Conservation (phyloP, 2,888 invertebrate species). For the Orgyia antiqua region DNA sequence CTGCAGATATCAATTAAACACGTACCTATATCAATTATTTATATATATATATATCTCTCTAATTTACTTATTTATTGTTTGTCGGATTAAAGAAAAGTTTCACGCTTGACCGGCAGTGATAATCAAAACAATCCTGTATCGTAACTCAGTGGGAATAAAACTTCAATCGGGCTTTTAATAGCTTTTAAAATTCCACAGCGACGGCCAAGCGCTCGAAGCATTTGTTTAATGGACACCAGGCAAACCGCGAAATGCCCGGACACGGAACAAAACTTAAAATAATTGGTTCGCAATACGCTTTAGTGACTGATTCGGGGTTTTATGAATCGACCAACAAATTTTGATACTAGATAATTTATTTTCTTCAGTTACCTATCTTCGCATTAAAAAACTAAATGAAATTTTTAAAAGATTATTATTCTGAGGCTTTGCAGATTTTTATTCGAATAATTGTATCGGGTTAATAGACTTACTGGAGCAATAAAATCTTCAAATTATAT, state of each 20-base stretch:
- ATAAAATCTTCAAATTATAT: no score
- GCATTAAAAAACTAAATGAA: no score
- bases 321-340: constrained; percentile 9
- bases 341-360: constrained; percentile 58
- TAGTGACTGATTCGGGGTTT: constrained; percentile 32
- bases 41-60: no score
- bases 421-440: no score
- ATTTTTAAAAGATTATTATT: no score
- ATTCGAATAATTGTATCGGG: no score
- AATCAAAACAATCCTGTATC: constrained; percentile 19
- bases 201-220: constrained; percentile 40
- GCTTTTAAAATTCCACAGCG: constrained; percentile 47
- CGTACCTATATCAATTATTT: no score
- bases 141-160: constrained; percentile 38
- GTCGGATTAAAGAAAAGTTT: no score
- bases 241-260: constrained; percentile 67
- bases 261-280: constrained; percentile 77
- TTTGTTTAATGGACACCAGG: constrained; percentile 61
- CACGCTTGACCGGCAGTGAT: constrained; percentile 13
- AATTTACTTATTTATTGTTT: no score
- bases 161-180: constrained; percentile 43
- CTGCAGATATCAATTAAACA: no score
- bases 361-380: no score
- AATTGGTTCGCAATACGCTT: constrained; percentile 67
- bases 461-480: no score